These are phyloP conservation scores for Campylomormyrus tamandua DNA, from an alignment of 2,113 vertebrate genomes.

Conservation along the genomic window DNA sequence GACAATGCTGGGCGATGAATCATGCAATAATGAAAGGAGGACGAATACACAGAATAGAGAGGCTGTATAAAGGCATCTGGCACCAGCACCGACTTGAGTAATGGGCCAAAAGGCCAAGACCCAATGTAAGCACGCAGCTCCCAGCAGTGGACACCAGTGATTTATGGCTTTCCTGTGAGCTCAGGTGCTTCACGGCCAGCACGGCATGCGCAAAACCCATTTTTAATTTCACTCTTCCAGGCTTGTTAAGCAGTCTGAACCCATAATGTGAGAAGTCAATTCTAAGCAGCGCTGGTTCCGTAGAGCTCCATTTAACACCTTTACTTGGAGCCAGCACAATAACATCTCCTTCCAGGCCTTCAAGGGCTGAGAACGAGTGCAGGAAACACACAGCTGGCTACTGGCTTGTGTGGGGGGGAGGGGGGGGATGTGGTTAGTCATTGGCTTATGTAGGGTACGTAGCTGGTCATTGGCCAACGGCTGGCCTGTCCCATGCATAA, in stretches of 20 bases:
- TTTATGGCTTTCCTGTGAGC: neutral
- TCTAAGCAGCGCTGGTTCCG: neutral
- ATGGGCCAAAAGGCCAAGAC: neutral
- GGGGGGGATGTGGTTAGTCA: neutral
- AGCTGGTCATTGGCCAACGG: neutral
- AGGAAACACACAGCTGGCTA: neutral
- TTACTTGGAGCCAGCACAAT: neutral
- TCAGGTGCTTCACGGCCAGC: neutral
- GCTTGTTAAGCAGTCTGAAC: neutral
- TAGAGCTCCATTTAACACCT: neutral
- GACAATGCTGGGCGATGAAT: neutral
- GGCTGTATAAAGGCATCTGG: neutral
- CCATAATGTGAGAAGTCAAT: neutral
- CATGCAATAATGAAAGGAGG: neutral
- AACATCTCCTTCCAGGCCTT: constrained; percentile 1
- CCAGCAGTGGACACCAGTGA: neutral
- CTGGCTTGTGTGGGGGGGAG: neutral
- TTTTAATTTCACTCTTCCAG: neutral
- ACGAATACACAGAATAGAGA: neutral
- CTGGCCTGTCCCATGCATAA: neutral
- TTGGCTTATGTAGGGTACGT: neutral
- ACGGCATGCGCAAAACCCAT: neutral
- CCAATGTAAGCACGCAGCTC: neutral
- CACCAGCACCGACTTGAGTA: neutral
- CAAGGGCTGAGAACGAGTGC: neutral